Conservation (phyloP, 2,888 invertebrate genomes). For the Branchinecta sandiegonensis region DNA sequence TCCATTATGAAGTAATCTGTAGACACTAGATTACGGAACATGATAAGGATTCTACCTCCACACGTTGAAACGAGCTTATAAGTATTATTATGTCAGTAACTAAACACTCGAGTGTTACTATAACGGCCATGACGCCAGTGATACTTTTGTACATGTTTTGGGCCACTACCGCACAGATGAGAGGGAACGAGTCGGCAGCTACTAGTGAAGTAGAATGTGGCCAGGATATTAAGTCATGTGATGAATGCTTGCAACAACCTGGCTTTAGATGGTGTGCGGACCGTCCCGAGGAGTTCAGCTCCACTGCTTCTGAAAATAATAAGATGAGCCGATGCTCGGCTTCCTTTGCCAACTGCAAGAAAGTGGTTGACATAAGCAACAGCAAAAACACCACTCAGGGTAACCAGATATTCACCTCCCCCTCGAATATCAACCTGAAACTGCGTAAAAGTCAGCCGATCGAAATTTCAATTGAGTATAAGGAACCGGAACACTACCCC, state of each 20-base stretch:
- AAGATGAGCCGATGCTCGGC: not conserved
- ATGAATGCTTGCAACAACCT: conserved; percentile 71
- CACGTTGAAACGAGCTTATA: too few relatives aligned
- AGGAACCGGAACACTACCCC: conserved; percentile 76
- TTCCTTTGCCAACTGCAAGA: not conserved
- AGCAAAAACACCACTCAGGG: not conserved
- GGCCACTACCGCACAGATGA: too few relatives aligned
- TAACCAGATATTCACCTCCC: not conserved
- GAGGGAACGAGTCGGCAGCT: too few relatives aligned
- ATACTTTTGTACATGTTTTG: too few relatives aligned
- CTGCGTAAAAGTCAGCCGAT: conserved; percentile 54
- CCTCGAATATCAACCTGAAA: not conserved
- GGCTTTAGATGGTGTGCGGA: conserved; percentile 76
- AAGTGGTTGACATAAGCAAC: not conserved
- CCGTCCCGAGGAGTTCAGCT: not conserved
- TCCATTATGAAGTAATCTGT: too few relatives aligned
- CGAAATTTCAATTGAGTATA: conserved; percentile 55
- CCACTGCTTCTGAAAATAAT: not conserved
- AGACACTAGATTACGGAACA: too few relatives aligned
- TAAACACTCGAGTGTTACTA: too few relatives aligned
- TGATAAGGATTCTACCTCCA: too few relatives aligned
- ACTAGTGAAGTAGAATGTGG: too few relatives aligned
- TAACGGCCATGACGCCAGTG: too few relatives aligned
- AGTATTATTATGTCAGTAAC: too few relatives aligned
- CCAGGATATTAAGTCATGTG: conserved; percentile 40